Percentiles rank a stretch among this genome's conserved stretches.
Conservation (phyloP, 2,888 invertebrate species). For the Tubulanus polymorphus region DNA sequence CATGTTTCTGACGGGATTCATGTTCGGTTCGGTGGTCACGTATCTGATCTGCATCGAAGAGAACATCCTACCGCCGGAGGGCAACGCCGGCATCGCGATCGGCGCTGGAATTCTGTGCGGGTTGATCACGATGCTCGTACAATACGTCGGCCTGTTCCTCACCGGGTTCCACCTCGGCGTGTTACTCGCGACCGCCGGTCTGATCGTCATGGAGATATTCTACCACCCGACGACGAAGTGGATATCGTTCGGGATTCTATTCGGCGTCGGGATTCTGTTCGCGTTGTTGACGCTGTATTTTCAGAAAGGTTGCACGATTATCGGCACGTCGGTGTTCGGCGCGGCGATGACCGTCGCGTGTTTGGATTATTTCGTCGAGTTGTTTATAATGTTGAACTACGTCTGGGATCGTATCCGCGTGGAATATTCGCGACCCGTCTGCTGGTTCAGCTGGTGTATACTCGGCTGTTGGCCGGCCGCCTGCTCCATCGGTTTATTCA, state of each 20-base stretch:
- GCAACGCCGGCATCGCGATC: constrained; percentile 68
- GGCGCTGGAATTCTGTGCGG: constrained; percentile 74
- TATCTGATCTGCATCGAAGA: constrained; percentile 78
- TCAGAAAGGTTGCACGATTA: constrained; percentile 70
- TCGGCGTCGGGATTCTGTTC: constrained; percentile 66
- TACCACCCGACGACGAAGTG: constrained; percentile 63
- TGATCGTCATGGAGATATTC: constrained; percentile 58
- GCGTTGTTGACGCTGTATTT: constrained; percentile 71
- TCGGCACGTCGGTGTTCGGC: constrained; percentile 73
- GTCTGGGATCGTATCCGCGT: constrained; percentile 66
- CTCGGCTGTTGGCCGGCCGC: constrained; percentile 71
- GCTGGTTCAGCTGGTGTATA: constrained; percentile 71
- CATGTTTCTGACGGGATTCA: constrained; percentile 83
- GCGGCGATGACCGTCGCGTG: constrained; percentile 68
- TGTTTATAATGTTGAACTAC: constrained; percentile 65
- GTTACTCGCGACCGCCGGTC: constrained; percentile 44
- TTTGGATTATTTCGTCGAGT: constrained; percentile 72
- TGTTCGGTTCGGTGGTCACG: constrained; percentile 76
- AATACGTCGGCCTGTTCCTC: constrained; percentile 77
- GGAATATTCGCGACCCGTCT: constrained; percentile 57
- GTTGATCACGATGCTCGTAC: constrained; percentile 75
- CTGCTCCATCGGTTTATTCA: constrained; percentile 64
- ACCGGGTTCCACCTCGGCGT: constrained; percentile 75
- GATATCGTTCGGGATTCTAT: constrained; percentile 66
- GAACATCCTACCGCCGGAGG: constrained; percentile 65